Conservation (phyloP, 2,797 vertebrate genomes). For the Sebastiscus tertius region DNA sequence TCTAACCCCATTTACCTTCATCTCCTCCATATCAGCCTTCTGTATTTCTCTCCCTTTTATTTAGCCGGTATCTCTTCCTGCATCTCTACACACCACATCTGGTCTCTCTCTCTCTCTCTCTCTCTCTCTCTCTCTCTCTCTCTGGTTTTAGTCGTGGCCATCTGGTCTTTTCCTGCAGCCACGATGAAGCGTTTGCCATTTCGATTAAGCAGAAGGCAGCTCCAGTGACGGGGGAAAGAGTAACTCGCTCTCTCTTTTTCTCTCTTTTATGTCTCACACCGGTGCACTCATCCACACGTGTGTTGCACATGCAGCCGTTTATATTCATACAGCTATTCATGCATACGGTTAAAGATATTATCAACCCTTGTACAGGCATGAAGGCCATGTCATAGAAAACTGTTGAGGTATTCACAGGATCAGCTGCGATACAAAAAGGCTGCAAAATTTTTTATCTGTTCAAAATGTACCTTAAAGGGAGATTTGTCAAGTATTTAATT, state of each 20-base stretch:
- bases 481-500: no score
- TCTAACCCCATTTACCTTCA: background rate
- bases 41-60: background rate
- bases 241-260: background rate
- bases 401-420: background rate
- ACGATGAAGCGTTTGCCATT: conserved; percentile 52
- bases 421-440: background rate
- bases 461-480: no score
- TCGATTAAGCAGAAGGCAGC: conserved; percentile 59
- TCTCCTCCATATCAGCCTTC: background rate
- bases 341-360: background rate
- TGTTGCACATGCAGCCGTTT: conserved; percentile 18
- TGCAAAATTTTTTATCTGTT: background rate
- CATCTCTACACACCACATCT: conserved; percentile 18
- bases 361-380: background rate
- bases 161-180: conserved; percentile 64
- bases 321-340: background rate
- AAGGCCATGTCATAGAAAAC: background rate
- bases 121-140: conserved; percentile 1
- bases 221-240: conserved; percentile 4
- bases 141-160: conserved; percentile 52
- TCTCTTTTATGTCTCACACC: background rate
- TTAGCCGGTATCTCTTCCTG: background rate
- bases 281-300: background rate
- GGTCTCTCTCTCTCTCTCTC: background rate